These are phyloP conservation scores for Neotoma lepida DNA, from an alignment of 2,113 vertebrate genomes.

Conservation along the genomic window DNA sequence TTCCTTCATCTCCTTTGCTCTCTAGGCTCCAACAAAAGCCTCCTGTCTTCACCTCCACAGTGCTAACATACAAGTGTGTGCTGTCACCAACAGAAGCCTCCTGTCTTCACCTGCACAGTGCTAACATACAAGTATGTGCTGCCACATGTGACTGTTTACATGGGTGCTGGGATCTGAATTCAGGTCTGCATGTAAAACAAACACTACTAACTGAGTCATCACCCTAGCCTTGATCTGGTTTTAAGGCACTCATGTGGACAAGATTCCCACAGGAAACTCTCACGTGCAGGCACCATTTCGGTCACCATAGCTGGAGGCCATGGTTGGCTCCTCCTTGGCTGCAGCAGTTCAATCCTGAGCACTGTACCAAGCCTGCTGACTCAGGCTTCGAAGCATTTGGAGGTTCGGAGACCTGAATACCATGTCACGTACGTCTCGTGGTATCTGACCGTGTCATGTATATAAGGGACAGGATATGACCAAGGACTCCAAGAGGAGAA, in stretches of 20 bases:
- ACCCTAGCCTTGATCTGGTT: neutral
- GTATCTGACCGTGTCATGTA: neutral
- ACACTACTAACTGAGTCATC: neutral
- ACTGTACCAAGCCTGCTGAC: no score
- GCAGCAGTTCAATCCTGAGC: neutral
- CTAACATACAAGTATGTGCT: neutral
- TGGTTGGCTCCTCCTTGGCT: no score
- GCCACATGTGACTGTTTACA: no score
- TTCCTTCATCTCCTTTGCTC: neutral
- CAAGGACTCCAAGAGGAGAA: neutral
- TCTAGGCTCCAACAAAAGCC: neutral
- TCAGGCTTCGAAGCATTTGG: neutral
- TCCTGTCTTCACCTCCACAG: neutral
- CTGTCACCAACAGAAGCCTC: neutral
- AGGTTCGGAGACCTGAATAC: neutral
- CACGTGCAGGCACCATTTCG: neutral
- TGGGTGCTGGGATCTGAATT: neutral
- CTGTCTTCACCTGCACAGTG: neutral
- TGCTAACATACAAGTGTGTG: neutral
- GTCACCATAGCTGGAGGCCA: neutral
- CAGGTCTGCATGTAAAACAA: neutral
- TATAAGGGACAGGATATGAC: fast-evolving
- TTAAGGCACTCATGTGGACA: neutral
- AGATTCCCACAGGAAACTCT: neutral
- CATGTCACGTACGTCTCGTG: fast-evolving